Conservation (phyloP, 2,888 invertebrate genomes). For the Dynastes tityus region DNA sequence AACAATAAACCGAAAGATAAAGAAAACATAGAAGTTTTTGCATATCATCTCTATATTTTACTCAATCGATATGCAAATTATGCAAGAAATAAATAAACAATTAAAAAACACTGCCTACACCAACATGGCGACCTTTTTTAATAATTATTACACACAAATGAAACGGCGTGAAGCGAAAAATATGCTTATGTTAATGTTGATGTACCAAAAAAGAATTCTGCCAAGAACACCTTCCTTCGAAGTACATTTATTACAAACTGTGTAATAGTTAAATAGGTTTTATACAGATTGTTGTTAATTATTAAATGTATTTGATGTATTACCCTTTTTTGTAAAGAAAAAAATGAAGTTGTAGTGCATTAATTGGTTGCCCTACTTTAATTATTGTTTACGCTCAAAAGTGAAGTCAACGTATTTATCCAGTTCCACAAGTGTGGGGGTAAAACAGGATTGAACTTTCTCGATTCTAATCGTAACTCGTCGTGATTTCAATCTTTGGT, state of each 20-base stretch:
- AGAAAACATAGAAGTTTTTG: conserved; percentile 32
- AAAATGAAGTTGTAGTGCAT: neutral
- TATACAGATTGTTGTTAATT: conserved; percentile 42
- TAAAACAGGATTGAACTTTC: no score
- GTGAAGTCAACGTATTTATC: no score
- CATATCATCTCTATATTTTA: conserved; percentile 48
- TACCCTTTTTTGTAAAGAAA: conserved; percentile 21
- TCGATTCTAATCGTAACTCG: no score
- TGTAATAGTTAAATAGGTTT: conserved; percentile 24
- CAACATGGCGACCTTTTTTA: conserved; percentile 44
- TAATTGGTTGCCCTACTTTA: conserved; percentile 19
- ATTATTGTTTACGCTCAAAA: neutral
- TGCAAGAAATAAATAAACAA: conserved; percentile 26
- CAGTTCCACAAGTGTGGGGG: no score
- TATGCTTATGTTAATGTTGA: neutral
- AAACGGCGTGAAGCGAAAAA: conserved; percentile 1
- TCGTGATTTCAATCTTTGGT: no score
- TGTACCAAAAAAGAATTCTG: conserved; percentile 35
- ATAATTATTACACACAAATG: conserved; percentile 11
- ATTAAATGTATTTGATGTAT: conserved; percentile 32
- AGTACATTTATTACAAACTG: conserved; percentile 22
- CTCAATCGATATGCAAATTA: conserved; percentile 47
- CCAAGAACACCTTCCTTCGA: conserved; percentile 40
- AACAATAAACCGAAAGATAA: conserved; percentile 41
- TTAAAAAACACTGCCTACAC: conserved; percentile 46